Percentiles rank a stretch among this genome's conserved stretches.
phyloP scores from a whole-genome alignment of 2,113 vertebrate species.

The Malurus alboscapulatus region DNA sequence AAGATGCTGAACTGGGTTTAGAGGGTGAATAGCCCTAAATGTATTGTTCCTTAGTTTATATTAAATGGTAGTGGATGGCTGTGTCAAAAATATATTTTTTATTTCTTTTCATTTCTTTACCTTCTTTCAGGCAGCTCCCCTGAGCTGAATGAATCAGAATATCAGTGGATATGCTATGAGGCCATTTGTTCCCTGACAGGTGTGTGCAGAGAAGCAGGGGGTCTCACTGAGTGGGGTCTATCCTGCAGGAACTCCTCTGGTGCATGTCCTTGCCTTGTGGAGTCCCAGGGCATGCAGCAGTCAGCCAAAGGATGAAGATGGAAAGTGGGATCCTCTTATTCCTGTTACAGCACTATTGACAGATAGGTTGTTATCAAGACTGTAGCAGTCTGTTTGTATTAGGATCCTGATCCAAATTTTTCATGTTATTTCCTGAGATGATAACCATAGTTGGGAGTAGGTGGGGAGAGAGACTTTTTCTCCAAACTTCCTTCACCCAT shows the following conservation, averaged over 20 bases:
- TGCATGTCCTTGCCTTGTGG: background rate
- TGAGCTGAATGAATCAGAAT: background rate
- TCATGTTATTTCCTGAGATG: background rate
- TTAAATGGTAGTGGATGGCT: background rate
- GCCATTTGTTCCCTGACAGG: background rate
- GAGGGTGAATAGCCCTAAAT: background rate
- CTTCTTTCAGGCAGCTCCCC: background rate
- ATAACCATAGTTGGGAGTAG: background rate
- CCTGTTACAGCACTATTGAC: background rate
- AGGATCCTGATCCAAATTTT: background rate
- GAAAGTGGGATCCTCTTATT: background rate
- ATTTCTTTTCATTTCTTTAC: background rate
- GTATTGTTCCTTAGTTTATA: background rate
- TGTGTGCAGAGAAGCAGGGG: background rate
- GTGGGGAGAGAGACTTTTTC: background rate
- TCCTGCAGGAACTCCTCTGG: background rate
- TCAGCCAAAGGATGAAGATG: background rate
- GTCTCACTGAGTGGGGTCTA: background rate
- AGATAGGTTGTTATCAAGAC: background rate
- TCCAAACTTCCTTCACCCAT: background rate
- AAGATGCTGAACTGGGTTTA: background rate
- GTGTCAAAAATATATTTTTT: background rate
- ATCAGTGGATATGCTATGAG: background rate
- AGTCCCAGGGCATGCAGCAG: background rate
- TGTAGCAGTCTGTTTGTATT: background rate